Evolutionary conservation across 1,140 invertebrate species (phyloP).

Genomic region (Neuroterus valhalla): DNA sequence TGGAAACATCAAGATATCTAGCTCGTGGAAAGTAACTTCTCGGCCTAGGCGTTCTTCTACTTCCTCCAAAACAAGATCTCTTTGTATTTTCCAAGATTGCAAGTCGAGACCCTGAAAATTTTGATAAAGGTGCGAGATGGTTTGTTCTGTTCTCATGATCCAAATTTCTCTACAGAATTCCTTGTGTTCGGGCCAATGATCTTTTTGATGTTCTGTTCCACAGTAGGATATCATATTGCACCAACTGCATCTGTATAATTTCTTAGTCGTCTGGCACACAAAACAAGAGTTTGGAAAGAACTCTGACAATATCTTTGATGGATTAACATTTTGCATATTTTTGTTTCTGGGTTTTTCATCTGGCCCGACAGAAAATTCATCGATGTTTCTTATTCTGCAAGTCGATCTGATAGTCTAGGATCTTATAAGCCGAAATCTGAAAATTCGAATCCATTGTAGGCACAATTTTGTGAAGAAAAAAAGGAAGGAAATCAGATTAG

Average conservation of each 20-base stretch:
- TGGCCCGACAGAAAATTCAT: no score
- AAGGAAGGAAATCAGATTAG: no score
- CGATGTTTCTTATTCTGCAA: no score
- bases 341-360: no score
- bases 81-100: background rate
- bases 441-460: no score
- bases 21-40: background rate
- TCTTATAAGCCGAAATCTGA: no score
- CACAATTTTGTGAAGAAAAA: no score
- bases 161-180: background rate
- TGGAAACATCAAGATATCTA: background rate
- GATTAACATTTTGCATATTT: no score
- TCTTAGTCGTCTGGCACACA: background rate
- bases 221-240: conserved; percentile 2
- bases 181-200: background rate
- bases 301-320: background rate
- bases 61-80: background rate
- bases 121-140: background rate
- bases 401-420: no score
- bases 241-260: background rate
- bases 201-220: background rate
- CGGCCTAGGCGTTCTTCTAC: background rate
- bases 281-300: background rate
- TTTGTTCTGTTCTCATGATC: background rate
- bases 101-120: background rate